Evolutionary conservation across 2,113 vertebrate genomes (phyloP).

Genomic region (Neodontobutis hainanensis): DNA sequence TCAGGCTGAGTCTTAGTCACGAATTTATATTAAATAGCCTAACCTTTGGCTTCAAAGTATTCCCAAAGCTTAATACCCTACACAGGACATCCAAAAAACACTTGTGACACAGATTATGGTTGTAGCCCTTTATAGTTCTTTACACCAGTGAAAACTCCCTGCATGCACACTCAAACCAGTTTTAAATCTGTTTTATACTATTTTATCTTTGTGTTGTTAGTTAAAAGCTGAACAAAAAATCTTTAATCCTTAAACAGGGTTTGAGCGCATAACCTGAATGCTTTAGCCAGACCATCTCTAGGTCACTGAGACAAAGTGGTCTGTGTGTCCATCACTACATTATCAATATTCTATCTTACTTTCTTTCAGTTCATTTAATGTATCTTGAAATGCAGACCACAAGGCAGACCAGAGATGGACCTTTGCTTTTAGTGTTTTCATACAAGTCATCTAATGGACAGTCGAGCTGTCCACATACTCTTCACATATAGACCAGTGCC

Average conservation of each 20-base stretch:
- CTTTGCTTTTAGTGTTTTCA: conserved; percentile 37
- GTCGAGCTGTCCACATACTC: conserved; percentile 17
- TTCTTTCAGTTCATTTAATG: conserved; percentile 27
- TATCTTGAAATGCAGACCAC: conserved; percentile 29
- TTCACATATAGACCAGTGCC: not conserved
- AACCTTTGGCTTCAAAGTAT: conserved; percentile 9
- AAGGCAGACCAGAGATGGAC: conserved; percentile 15
- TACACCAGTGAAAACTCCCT: not conserved
- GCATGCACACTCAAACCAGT: not conserved
- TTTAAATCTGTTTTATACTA: not conserved
- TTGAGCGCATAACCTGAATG: conserved; percentile 51
- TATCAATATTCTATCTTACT: not conserved
- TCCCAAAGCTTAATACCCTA: conserved; percentile 1
- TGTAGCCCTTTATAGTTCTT: no score
- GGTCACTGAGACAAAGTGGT: conserved; percentile 58
- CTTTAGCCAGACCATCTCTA: conserved; percentile 58
- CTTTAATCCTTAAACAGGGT: conserved; percentile 45
- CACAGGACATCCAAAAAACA: conserved; percentile 13
- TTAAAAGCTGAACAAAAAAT: conserved; percentile 35
- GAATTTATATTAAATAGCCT: conserved; percentile 36
- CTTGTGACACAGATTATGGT: not conserved
- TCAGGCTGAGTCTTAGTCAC: conserved; percentile 25
- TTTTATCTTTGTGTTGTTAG: conserved; percentile 13
- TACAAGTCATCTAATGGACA: conserved; percentile 12
- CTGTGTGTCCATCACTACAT: conserved; percentile 19